Conservation (phyloP, 2,888 invertebrate species). For the Cerastoderma edule region DNA sequence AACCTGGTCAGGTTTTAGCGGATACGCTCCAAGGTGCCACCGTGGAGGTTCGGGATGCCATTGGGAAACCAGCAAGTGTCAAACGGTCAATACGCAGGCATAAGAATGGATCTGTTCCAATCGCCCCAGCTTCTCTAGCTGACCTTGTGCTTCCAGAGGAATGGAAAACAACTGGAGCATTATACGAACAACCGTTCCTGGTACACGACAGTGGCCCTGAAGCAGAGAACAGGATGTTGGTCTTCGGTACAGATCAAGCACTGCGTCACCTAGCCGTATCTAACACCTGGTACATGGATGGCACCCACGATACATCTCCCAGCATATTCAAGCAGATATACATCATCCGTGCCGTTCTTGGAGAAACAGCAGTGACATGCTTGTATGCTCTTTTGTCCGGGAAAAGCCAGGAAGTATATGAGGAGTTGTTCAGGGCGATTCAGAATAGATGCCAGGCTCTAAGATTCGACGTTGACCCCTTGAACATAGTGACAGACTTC, state of each 20-base stretch:
- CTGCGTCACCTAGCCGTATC: constrained; percentile 14
- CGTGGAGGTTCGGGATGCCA: constrained; percentile 15
- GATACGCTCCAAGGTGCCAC: not conserved
- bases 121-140: constrained; percentile 3
- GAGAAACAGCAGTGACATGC: constrained; percentile 31
- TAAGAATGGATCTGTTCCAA: constrained; percentile 7
- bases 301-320: constrained; percentile 18
- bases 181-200: constrained; percentile 10
- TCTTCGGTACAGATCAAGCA: constrained; percentile 28
- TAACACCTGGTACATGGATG: constrained; percentile 37
- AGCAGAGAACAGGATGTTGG: constrained; percentile 20
- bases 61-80: constrained; percentile 6
- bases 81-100: constrained; percentile 2
- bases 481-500: too few species aligned
- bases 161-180: constrained; percentile 5
- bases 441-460: constrained; percentile 9
- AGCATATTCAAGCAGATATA: constrained; percentile 26
- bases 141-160: constrained; percentile 11
- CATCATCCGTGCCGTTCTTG: constrained; percentile 28
- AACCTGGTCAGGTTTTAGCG: constrained; percentile 9
- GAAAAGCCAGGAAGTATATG: constrained; percentile 24
- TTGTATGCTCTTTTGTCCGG: constrained; percentile 21
- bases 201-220: constrained; percentile 24
- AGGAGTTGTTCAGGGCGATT: constrained; percentile 12
- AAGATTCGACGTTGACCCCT: constrained; percentile 18